Percentiles rank a stretch among this genome's conserved stretches.
Evolutionary conservation across 2,888 invertebrate species (phyloP).

Genomic region (Formica aserva): DNA sequence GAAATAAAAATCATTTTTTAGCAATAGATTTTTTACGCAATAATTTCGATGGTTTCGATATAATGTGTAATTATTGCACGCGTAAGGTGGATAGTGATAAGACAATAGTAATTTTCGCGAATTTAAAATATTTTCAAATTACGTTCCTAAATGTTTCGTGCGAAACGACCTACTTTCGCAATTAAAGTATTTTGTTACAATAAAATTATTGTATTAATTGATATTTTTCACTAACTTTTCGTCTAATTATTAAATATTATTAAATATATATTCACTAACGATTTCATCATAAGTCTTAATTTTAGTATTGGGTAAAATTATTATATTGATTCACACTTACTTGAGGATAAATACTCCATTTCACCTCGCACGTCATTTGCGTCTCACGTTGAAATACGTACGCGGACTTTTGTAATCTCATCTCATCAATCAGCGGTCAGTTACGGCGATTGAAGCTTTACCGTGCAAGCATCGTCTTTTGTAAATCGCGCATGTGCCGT

Average conservation of each 20-base stretch:
- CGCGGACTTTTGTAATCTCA: conserved; percentile 37
- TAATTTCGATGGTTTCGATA: background rate
- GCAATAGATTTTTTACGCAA: background rate
- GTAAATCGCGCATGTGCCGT: conserved; percentile 46
- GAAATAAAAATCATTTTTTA: background rate
- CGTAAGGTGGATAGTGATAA: background rate
- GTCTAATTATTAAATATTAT: background rate
- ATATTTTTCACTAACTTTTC: background rate
- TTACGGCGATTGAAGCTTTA: conserved; percentile 47
- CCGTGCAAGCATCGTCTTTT: conserved; percentile 50
- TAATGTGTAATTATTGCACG: conserved; percentile 9
- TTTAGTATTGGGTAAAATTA: background rate
- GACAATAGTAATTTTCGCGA: background rate
- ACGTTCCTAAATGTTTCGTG: background rate
- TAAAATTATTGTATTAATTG: background rate
- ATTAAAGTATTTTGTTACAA: background rate
- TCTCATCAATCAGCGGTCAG: conserved; percentile 15
- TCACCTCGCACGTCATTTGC: background rate
- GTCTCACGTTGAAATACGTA: background rate
- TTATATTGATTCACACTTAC: conserved; percentile 21
- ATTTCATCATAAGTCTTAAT: background rate
- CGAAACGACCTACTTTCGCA: background rate
- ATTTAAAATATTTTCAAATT: background rate
- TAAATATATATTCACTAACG: background rate
- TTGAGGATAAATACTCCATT: background rate